phyloP scores from a whole-genome alignment of 2,113 vertebrate species.

The Notarius quadriscutis region DNA sequence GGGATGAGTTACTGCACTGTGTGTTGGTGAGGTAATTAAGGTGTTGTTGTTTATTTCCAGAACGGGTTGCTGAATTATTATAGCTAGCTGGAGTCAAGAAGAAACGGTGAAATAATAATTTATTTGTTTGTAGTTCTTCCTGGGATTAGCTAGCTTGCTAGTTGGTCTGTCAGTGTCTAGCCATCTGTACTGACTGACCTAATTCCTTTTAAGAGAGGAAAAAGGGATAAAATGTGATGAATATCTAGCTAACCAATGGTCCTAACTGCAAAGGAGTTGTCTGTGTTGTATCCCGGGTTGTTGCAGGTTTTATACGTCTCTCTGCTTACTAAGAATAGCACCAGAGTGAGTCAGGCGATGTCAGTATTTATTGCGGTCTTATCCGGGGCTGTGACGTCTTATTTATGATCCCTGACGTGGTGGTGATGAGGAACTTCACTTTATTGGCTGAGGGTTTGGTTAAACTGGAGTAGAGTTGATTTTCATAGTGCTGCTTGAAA shows the following conservation, averaged over 20 bases:
- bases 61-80: background rate
- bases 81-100: background rate
- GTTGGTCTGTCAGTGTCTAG: background rate
- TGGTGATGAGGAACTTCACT: too few species aligned
- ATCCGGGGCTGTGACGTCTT: background rate
- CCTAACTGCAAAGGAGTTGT: background rate
- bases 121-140: background rate
- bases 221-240: background rate
- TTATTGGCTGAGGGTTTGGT: too few species aligned
- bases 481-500: background rate
- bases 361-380: background rate
- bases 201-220: background rate
- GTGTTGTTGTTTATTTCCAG: background rate
- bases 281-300: background rate
- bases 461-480: background rate
- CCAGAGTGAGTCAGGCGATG: background rate
- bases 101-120: background rate
- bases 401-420: background rate
- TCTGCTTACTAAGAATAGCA: constrained; percentile 4
- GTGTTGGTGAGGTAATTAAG: background rate
- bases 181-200: background rate
- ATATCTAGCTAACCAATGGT: background rate
- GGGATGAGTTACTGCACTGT: background rate
- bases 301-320: background rate
- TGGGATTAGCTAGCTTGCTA: background rate